phyloP scores from a whole-genome alignment of 2,113 vertebrate species.

The Alethe castanea region DNA sequence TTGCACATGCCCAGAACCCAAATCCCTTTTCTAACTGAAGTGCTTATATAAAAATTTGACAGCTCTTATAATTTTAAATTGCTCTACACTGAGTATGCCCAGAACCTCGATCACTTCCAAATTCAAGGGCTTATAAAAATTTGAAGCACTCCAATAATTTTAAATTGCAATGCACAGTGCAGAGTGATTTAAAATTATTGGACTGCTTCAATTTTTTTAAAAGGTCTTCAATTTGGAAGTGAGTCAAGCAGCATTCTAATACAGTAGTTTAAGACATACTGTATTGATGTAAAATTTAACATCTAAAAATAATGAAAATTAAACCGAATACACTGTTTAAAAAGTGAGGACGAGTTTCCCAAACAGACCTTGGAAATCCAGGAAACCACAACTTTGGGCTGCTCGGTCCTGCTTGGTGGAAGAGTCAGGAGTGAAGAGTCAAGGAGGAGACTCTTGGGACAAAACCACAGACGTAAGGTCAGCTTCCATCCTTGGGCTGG shows the following conservation, averaged over 20 bases:
- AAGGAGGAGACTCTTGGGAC: rapidly evolving
- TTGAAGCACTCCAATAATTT: slow-evolving; percentile 88
- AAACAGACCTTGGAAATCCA: slow-evolving; percentile 17
- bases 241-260: slow-evolving; percentile 83
- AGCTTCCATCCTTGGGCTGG: background rate
- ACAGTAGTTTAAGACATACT: slow-evolving; percentile 75
- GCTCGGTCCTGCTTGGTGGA: background rate
- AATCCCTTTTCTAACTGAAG: slow-evolving; percentile 82
- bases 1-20: slow-evolving; percentile 80
- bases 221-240: slow-evolving; percentile 83
- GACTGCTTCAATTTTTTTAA: slow-evolving; percentile 81
- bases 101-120: slow-evolving; percentile 87
- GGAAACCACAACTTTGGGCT: background rate
- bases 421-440: background rate
- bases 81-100: slow-evolving; percentile 83
- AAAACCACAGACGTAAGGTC: background rate
- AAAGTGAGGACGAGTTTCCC: background rate
- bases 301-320: slow-evolving; percentile 80
- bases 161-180: slow-evolving; percentile 85
- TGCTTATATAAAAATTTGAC: slow-evolving; percentile 89
- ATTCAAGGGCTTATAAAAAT: slow-evolving; percentile 89
- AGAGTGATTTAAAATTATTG: slow-evolving; percentile 88
- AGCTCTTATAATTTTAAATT: slow-evolving; percentile 89
- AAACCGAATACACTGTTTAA: slow-evolving; percentile 52
- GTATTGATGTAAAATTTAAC: slow-evolving; percentile 76